Evolutionary conservation across 2,113 vertebrate species (phyloP), one percentile per base, ranked within the genome.

Genomic region (Macrotus californicus): DNA sequence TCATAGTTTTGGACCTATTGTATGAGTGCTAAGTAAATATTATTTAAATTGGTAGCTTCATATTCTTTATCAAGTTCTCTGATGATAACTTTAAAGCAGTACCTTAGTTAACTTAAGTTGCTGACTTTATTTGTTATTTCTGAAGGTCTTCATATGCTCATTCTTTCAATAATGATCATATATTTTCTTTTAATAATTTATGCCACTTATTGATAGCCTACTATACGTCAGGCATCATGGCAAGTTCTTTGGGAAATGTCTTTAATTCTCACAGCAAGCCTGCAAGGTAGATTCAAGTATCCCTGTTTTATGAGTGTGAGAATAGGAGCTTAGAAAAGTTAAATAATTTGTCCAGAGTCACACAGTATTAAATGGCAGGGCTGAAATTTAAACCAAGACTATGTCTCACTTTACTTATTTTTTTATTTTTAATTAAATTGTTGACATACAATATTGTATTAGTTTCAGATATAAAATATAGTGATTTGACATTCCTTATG

Each of bases 181-280:
- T 80, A 24, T 91, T 90, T 91, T 79, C 34, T 56, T 87, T 48
- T 75, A 93, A 93, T 81, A 87, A 87, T 69, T 87, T 52, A 15
- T 87, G 43, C 19, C 29, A 59, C 19, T 41, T 87, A 36, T 7
- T 52, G 69, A 70, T 29, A 83, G 29, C 10, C 41, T 80, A 8
- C 18, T 70, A 4, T 50, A 39, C 77, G 24, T 80, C 8, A 34
- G 36, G n/a, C 29, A 82, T 85, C n/a, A 43, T 87, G 75, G 50
- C 73, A 19, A 46, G 59, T 29, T 87, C 56, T 96, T 91, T 36
- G 59, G 67, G 50, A 90, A 87, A 69, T 91, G 69, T 69, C 12
- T 90, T 66, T 84, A 79, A 70, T 89, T 93, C 26, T 93, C 26
- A 89, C 12, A 54, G 50, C 26, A 89, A 82, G n/a, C 39, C 46